Conservation (phyloP, 2,113 vertebrate genomes). For the Ginglymostoma cirratum region DNA sequence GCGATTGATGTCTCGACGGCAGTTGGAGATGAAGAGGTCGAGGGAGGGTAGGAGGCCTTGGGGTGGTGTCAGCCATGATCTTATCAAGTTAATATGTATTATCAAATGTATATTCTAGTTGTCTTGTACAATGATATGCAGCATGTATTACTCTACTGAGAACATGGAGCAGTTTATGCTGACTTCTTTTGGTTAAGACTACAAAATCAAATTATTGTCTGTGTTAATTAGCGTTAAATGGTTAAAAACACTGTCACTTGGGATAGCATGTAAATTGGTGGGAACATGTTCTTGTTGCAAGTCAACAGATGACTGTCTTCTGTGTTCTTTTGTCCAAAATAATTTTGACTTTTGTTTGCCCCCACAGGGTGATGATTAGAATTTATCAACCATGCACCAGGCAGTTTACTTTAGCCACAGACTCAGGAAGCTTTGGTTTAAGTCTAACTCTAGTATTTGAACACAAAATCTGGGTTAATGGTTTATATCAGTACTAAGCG, state of each 20-base stretch:
- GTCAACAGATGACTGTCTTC: neutral
- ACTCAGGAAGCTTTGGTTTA: neutral
- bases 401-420: neutral
- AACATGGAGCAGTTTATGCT: neutral
- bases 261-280: neutral
- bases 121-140: too few species aligned
- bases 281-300: neutral
- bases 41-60: too few species aligned
- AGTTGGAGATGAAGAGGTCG: too few species aligned
- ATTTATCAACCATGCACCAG: neutral
- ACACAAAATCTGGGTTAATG: neutral
- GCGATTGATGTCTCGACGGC: too few species aligned
- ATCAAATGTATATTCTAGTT: neutral
- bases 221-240: neutral
- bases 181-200: neutral
- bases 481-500: neutral
- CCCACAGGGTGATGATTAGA: neutral
- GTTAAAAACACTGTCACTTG: neutral
- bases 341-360: neutral
- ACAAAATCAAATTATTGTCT: neutral
- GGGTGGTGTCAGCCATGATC: too few species aligned
- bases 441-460: neutral
- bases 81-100: too few species aligned
- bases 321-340: neutral
- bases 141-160: neutral